phyloP scores from a whole-genome alignment of 2,797 vertebrate species.

The Molossus molossus region DNA sequence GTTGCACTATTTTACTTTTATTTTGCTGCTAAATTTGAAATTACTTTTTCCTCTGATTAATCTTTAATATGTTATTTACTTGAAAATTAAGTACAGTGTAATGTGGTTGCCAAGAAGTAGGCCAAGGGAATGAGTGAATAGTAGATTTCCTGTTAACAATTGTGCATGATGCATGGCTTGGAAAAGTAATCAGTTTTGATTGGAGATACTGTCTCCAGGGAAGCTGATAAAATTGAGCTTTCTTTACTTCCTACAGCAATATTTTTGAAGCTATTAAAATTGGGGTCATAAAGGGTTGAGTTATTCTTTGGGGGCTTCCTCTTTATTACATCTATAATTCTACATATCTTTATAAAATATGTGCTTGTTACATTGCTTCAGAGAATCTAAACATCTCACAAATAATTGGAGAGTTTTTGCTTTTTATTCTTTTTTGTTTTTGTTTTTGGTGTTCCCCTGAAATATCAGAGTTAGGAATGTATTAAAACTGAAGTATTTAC shows the following conservation, averaged over 20 bases:
- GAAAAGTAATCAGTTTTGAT: constrained; percentile 81
- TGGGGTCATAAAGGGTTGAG: constrained; percentile 57
- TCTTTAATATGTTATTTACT: constrained; percentile 83
- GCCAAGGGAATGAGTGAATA: constrained; percentile 64
- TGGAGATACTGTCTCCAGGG: constrained; percentile 70
- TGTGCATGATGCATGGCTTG: constrained; percentile 59
- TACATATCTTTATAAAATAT: constrained; percentile 24
- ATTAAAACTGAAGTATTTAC: not conserved
- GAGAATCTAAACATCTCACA: not conserved
- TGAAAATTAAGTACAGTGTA: constrained; percentile 79
- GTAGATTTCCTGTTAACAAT: constrained; percentile 69
- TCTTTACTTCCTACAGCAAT: constrained; percentile 63
- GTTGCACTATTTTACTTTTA: constrained; percentile 50
- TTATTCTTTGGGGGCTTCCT: constrained; percentile 56
- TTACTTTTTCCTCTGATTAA: constrained; percentile 73
- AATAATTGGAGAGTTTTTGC: not conserved
- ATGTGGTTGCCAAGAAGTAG: constrained; percentile 69
- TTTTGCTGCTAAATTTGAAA: constrained; percentile 71
- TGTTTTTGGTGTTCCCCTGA: not conserved
- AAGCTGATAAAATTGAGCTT: constrained; percentile 77
- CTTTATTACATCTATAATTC: constrained; percentile 22
- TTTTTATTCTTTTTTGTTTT: not conserved
- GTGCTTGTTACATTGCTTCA: not conserved
- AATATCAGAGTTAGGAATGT: not conserved
- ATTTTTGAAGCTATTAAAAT: constrained; percentile 70